A percentile compares a stretch with the other conserved stretches of the same genome.
Evolutionary conservation across 2,113 vertebrate species (phyloP).

Genomic region (Ptilonorhynchus violaceus): DNA sequence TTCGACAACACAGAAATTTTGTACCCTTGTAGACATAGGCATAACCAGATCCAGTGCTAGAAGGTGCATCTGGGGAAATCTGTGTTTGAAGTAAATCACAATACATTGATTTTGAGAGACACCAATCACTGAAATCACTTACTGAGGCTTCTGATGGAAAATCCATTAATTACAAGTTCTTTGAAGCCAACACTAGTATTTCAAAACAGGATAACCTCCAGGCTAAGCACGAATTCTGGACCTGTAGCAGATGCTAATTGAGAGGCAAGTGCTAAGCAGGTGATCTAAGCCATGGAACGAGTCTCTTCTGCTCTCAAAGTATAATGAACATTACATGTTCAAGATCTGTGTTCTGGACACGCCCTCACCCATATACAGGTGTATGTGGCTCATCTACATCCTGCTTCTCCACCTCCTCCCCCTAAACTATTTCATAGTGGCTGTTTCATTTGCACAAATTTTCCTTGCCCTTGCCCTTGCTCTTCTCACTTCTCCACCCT

Average conservation of each 20-base stretch:
- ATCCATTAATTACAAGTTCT: neutral
- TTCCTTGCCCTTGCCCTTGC: neutral
- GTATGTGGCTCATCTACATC: neutral
- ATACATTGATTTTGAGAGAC: neutral
- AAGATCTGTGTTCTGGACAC: neutral
- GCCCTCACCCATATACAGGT: fast-evolving
- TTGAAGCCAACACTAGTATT: neutral
- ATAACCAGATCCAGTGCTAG: neutral
- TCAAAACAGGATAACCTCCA: neutral
- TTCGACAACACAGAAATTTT: neutral
- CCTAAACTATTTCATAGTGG: neutral
- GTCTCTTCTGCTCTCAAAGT: neutral
- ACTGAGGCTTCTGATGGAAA: neutral
- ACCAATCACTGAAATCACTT: neutral
- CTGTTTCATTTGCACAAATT: neutral
- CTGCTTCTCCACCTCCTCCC: neutral
- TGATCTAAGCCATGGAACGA: neutral
- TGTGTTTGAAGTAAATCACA: neutral
- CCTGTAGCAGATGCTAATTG: neutral
- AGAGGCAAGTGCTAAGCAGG: neutral
- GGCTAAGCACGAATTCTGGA: neutral
- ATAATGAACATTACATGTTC: neutral
- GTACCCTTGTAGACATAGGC: neutral
- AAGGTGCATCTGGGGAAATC: neutral
- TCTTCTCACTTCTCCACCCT: neutral